Conservation (phyloP, 2,113 vertebrate species). For the Macrotus californicus region DNA sequence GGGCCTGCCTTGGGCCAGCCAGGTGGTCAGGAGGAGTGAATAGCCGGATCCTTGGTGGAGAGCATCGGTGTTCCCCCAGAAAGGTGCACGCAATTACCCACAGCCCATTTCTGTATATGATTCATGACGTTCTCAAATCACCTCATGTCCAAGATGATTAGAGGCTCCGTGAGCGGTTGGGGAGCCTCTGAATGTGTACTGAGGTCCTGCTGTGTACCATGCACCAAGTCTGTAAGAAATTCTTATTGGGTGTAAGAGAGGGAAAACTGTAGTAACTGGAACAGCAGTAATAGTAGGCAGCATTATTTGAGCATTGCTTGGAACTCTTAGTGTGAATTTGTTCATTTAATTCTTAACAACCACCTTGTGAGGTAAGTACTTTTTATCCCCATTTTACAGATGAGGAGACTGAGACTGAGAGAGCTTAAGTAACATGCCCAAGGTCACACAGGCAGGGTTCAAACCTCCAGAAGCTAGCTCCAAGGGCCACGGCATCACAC, state of each 20-base stretch:
- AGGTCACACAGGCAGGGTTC: background rate
- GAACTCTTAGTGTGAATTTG: background rate
- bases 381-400: background rate
- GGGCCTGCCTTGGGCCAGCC: background rate
- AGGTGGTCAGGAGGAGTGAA: background rate
- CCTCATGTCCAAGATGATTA: too few species aligned
- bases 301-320: background rate
- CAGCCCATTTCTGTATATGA: background rate
- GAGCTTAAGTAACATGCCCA: background rate
- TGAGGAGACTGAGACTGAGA: background rate
- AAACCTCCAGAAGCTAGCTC: background rate
- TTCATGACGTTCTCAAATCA: background rate
- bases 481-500: fast-evolving
- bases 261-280: background rate
- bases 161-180: background rate
- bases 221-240: background rate
- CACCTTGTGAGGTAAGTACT: background rate
- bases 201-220: background rate
- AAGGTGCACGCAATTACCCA: background rate
- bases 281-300: background rate
- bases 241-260: background rate
- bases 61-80: background rate
- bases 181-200: background rate
- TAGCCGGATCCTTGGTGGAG: background rate
- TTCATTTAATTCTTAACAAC: background rate